Percentiles rank a stretch among this genome's conserved stretches.
Evolutionary conservation across 2,113 vertebrate species (phyloP).

Genomic region (Ancistrus triradiatus): DNA sequence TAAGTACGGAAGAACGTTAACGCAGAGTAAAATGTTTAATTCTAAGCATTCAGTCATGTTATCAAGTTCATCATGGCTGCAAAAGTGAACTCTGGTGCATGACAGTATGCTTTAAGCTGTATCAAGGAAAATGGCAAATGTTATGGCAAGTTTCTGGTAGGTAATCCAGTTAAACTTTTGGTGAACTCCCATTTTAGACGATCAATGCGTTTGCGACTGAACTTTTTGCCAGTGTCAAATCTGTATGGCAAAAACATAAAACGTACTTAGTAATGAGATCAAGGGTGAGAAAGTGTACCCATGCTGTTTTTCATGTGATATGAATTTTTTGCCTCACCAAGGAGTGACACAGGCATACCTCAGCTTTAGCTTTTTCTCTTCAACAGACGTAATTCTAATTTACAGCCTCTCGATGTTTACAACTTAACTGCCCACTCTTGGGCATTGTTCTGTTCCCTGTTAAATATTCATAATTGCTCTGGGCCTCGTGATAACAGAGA

Average conservation of each 20-base stretch:
- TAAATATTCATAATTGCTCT: constrained; percentile 10
- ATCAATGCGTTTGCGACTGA: constrained; percentile 31
- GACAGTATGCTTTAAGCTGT: no score
- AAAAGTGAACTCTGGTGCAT: no score
- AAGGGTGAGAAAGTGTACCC: not conserved
- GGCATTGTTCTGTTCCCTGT: constrained; percentile 24
- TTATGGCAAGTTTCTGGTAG: constrained; percentile 7
- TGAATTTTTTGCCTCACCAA: constrained; percentile 5
- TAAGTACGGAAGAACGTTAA: no score
- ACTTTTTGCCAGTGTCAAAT: constrained; percentile 17
- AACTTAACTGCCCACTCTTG: constrained; percentile 21
- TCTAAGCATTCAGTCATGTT: no score
- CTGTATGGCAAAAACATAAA: no score
- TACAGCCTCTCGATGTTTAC: not conserved
- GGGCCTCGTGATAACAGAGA: constrained; percentile 8
- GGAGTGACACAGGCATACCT: not conserved
- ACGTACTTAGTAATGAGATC: not conserved
- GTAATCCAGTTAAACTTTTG: constrained; percentile 12
- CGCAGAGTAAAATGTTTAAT: no score
- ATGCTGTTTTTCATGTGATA: constrained; percentile 5
- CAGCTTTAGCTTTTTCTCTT: not conserved
- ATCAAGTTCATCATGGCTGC: no score
- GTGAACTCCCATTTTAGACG: constrained; percentile 36
- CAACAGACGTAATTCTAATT: constrained; percentile 20
- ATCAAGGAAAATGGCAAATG: no score